Base-by-base conservation (phyloP, 2,888 invertebrate genomes). In the Agrochola lota region DNA sequence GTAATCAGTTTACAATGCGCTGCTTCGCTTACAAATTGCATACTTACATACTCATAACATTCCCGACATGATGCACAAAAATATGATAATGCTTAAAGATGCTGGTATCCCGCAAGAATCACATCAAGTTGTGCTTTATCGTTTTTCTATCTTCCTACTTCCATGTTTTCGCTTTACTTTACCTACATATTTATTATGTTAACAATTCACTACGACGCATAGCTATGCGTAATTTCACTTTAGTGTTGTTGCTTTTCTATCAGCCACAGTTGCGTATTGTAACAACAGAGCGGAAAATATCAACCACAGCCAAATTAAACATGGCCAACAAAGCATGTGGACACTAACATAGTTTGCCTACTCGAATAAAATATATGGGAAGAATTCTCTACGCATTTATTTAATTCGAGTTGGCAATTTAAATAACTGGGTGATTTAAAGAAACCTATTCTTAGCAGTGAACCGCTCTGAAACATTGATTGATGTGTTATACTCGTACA, bases 11-110 rank as follows among this genome's bases (percentile, higher is more conserved):
- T 12, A 35, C 46, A 71, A 49, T 26, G 68, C 40, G 12, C 20
- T 59, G 40, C n/a, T 71, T 43, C 40, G 26, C 52, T 23, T 71
- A 40, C 9, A 70, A 71, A 71, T 46, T 73, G 17, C 26, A 40
- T 71, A 2, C 0, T 46, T 73, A 17, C 26, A 57, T 71, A 2
- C 0, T 11, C 40, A 69, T 43, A 20, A 26, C n/a, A 69, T 57
- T 40, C 20, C 20, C 3, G 49, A 55, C 6, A 35, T 35, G 4
- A 35, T 35, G 35, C 5, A n/a, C 7, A 35, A 35, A 35, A 52
- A 17, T 52, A 52, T 15, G 23, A 30, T 9, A 52, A 35, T 20
- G 20, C 59, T 59, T 43, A 12, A 71, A 5, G 43, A 30, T 30
- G 23, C 11, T 69, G 26, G 15, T 49, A 70, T 20, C 15, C 20